Evolutionary conservation across 1,140 invertebrate species (phyloP), one percentile per base, ranked within the genome.

Genomic region (Eciton burchellii): DNA sequence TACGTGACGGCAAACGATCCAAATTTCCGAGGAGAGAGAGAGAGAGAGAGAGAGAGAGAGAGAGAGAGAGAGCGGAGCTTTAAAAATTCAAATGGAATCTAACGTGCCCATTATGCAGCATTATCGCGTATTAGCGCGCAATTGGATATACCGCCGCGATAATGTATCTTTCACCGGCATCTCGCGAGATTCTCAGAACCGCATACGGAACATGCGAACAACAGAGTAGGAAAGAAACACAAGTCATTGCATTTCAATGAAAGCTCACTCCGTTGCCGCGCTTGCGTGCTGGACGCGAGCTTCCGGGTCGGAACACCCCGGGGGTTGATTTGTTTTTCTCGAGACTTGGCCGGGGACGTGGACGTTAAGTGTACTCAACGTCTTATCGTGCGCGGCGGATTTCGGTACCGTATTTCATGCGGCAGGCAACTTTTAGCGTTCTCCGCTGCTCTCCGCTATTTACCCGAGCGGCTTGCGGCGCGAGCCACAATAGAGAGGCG

Each of bases 311-410:
- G 74, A 79, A 79, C 63, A 79, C 49, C 56, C 72, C 6, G 9
- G 21, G 74, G 21, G 74, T 79, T 79, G 74, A 79, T 79, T 79
- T 79, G 62, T 79, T 79, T 79, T 79, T 57, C 74, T 57, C 63
- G 41, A 35, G 35, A 79, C 49, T 79, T 79, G 21, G 63, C 63
- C 21, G 26, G 29, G 35, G 6, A 35, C 49, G 24, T 70, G 68
- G 74, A 79, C 74, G 63, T 79, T 79, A 79, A 79, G 74, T 79
- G 63, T 79, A 70, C 74, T 79, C 74, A 70, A 79, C 74, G 74
- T 79, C 74, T 79, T 79, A 79, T 79, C 74, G 63, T 70, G 74
- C 74, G 41, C 74, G 49, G 74, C 49, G 74, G 63, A 70, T 79
- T 79, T 68, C 63, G 63, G 29, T 79, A 49, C 74, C 52, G 68